These are phyloP conservation scores for Microctenopoma lineatum DNA, from an alignment of 2,797 vertebrate genomes.

Conservation along the genomic window DNA sequence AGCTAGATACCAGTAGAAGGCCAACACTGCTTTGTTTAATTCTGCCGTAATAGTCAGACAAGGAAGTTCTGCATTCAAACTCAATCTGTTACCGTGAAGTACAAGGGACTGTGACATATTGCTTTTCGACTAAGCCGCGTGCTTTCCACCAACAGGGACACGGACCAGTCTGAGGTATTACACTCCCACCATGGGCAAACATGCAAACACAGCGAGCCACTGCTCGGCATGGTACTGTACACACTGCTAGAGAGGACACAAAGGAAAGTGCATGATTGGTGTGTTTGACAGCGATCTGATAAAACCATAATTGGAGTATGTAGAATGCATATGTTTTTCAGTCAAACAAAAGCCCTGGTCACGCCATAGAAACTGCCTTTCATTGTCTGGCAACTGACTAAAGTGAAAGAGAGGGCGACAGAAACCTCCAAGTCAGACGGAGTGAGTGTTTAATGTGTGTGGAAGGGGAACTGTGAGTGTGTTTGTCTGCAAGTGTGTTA, in stretches of 20 bases:
- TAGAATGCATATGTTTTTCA: conserved; percentile 79
- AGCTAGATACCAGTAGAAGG: conserved; percentile 19
- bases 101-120: conserved; percentile 56
- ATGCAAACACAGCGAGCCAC: conserved; percentile 89
- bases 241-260: conserved; percentile 76
- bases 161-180: conserved; percentile 67
- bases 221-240: conserved; percentile 89
- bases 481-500: conserved; percentile 51
- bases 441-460: conserved; percentile 75
- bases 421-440: conserved; percentile 78
- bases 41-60: conserved; percentile 35
- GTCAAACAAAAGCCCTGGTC: conserved; percentile 81
- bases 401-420: conserved; percentile 76
- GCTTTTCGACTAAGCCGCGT: conserved; percentile 51
- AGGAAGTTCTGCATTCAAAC: conserved; percentile 58
- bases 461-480: conserved; percentile 49
- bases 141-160: conserved; percentile 59
- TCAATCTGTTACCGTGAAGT: conserved; percentile 57
- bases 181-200: conserved; percentile 92
- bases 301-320: conserved; percentile 84
- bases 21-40: conserved; percentile 15
- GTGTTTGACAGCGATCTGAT: conserved; percentile 89
- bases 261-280: conserved; percentile 80
- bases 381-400: conserved; percentile 87
- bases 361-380: conserved; percentile 78